Conservation (phyloP, 2,113 vertebrate species). For the Elaphurus davidianus region DNA sequence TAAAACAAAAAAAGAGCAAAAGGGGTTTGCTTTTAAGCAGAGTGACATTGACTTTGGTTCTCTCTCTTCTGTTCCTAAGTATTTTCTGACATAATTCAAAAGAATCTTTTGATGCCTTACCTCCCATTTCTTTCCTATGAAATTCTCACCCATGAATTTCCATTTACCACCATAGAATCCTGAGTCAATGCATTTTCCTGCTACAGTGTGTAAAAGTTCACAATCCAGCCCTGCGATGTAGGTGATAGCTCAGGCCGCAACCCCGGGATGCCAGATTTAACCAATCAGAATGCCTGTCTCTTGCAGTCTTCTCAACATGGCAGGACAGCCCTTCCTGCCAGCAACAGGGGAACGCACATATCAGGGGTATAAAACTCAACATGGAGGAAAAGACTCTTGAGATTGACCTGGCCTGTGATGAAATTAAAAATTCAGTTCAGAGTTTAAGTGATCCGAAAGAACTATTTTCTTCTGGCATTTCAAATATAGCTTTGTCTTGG, state of each 20-base stretch:
- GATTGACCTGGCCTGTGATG: background rate
- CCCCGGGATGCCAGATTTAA: background rate
- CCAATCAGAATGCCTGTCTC: background rate
- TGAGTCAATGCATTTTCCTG: background rate
- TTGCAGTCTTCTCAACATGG: background rate
- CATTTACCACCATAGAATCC: background rate
- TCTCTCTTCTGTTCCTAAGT: background rate
- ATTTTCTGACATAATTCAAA: background rate
- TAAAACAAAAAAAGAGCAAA: background rate
- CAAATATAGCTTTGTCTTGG: background rate
- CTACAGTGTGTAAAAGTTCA: background rate
- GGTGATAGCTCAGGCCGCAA: background rate
- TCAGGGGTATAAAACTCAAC: background rate
- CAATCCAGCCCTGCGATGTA: background rate
- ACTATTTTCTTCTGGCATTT: background rate
- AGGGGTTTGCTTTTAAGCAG: background rate
- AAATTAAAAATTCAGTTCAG: conserved; percentile 27
- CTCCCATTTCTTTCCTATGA: background rate
- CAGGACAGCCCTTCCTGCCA: background rate
- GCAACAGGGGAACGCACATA: background rate
- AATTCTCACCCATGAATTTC: background rate
- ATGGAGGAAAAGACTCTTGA: background rate
- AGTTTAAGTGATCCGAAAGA: background rate
- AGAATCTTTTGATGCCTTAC: background rate
- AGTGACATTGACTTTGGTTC: background rate